Evolutionary conservation across 1,140 invertebrate genomes (phyloP), one percentile per base, ranked within the genome.

Genomic region (Archivesica marissinica): DNA sequence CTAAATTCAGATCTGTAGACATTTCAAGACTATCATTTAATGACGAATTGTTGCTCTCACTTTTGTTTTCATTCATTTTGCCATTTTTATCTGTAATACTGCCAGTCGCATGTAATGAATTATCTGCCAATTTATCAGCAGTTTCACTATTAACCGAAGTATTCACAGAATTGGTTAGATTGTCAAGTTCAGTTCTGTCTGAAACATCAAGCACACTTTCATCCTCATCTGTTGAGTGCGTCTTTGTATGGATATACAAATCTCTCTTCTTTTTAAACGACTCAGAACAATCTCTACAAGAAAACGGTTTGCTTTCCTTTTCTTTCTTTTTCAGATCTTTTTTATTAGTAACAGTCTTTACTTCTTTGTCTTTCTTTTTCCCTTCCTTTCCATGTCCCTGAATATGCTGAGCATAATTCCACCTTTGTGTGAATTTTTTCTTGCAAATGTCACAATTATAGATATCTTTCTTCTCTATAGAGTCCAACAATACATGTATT

Each of bases 191-290:
- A 72, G 28, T n/a, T 20, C n/a, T 47, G 9, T 72, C 68, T 0
- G 76, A 64, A 38, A 30, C n/a, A 72, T 72, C 33, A 35, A 44
- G 47, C 13, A 2, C 39, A 44, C 33, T 44, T n/a, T 78, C 76
- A 59, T 64, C 76, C 47, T 78, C 76, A 28, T 78, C 54, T 7
- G 64, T 68, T 30, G 50, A 54, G 44, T 83, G 80, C 7, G 75
- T 44, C 35, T 83, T 83, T 15, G 80, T 72, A 75, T 83, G 80
- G 35, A 83, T 83, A 64, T 83, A 83, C 28, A 83, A 44, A 28
- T 83, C 80, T 28, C 80, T n/a, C 25, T 83, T 83, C 80, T 83
- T 83, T 47, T 74, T 83, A 64, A 83, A 83, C 17, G 80, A 74
- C 25, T 83, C 80, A 7, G 80, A 72, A 33, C 80, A 83, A 41